Evolutionary conservation across 2,888 invertebrate genomes (phyloP).

Genomic region (Chloroclysta siterata): DNA sequence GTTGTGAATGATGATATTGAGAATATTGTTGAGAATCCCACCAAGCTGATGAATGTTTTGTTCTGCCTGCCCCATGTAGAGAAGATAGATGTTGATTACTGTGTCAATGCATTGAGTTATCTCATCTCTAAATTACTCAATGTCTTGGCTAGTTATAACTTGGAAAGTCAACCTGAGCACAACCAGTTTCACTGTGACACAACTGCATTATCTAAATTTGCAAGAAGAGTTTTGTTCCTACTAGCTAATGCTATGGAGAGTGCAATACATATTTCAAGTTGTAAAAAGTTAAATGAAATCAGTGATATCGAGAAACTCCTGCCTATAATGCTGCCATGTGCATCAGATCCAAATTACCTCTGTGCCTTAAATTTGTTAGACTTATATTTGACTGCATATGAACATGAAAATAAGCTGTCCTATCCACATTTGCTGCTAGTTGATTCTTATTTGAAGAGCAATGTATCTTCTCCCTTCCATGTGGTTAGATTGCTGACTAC

Average conservation of each 20-base stretch:
- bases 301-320: conserved; percentile 73
- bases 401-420: conserved; percentile 73
- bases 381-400: conserved; percentile 80
- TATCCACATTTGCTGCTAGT: conserved; percentile 74
- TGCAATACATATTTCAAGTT: conserved; percentile 82
- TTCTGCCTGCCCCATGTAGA: conserved; percentile 85
- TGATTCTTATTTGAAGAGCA: conserved; percentile 82
- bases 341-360: conserved; percentile 74
- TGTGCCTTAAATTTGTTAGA: conserved; percentile 82
- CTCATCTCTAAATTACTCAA: conserved; percentile 63
- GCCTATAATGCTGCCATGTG: conserved; percentile 73
- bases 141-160: conserved; percentile 60
- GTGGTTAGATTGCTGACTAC: conserved; percentile 88
- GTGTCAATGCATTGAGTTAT: conserved; percentile 60
- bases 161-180: conserved; percentile 57
- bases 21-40: conserved; percentile 66
- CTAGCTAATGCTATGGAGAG: conserved; percentile 85
- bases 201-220: conserved; percentile 59
- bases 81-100: conserved; percentile 67
- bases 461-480: conserved; percentile 88
- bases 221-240: conserved; percentile 82
- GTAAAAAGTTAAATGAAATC: conserved; percentile 74
- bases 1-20: conserved; percentile 66
- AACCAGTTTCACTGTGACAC: conserved; percentile 66
- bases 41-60: conserved; percentile 75